These are phyloP conservation scores for Tenodera sinensis DNA, from an alignment of 2,888 invertebrate genomes.

Conservation along the genomic window DNA sequence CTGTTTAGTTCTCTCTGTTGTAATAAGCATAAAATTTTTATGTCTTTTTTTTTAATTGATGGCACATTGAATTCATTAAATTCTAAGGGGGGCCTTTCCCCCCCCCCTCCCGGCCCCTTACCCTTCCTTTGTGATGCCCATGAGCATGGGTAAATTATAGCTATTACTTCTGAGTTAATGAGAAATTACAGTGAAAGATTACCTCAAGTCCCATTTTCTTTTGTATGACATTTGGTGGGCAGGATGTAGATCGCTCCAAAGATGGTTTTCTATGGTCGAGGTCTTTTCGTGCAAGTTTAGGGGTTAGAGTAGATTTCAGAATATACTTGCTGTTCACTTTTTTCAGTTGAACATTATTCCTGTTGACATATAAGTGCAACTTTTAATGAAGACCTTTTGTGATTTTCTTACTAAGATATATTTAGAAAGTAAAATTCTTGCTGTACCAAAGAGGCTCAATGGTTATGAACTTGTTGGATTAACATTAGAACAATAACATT, in stretches of 20 bases:
- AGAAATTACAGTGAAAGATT: constrained; percentile 48
- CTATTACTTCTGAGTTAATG: background rate
- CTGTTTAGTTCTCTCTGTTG: too few species aligned
- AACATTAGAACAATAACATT: too few species aligned
- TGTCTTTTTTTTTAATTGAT: too few species aligned
- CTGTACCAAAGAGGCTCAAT: background rate
- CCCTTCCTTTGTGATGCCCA: too few species aligned
- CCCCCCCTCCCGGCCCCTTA: too few species aligned
- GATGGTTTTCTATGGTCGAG: constrained; percentile 44
- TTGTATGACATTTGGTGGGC: background rate
- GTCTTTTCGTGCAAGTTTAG: constrained; percentile 69
- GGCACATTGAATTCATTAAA: too few species aligned
- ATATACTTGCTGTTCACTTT: constrained; percentile 80
- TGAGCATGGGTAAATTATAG: too few species aligned
- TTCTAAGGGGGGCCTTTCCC: too few species aligned
- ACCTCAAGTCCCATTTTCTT: constrained; percentile 37
- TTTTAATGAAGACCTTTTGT: constrained; percentile 26
- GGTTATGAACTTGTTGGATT: too few species aligned
- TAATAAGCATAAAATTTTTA: too few species aligned
- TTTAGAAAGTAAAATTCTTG: background rate
- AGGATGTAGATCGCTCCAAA: background rate
- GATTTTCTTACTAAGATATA: background rate
- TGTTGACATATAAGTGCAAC: constrained; percentile 39
- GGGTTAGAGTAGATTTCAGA: constrained; percentile 77
- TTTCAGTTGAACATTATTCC: constrained; percentile 66